Evolutionary conservation across 2,797 vertebrate genomes (phyloP).

Genomic region (Aselliscus stoliczkanus): DNA sequence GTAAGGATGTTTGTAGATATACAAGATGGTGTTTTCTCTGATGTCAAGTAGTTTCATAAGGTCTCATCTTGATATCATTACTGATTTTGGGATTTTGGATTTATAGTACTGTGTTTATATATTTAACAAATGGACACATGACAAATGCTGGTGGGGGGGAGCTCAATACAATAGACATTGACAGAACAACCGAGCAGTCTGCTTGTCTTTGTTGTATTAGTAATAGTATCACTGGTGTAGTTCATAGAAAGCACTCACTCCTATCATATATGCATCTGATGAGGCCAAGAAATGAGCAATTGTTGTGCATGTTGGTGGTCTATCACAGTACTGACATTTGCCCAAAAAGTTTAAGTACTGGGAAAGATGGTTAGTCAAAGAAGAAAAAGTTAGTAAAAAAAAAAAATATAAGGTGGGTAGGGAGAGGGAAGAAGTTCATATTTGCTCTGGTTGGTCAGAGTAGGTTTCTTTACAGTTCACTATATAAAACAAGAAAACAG

Average conservation of each 20-base stretch:
- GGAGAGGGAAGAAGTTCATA: background rate
- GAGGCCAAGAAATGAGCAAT: background rate
- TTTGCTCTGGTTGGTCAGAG: background rate
- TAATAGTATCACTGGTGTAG: background rate
- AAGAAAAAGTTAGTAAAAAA: background rate
- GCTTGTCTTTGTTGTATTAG: background rate
- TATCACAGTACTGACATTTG: background rate
- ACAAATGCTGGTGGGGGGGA: background rate
- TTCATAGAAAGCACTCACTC: background rate
- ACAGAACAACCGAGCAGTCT: background rate
- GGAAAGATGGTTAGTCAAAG: background rate
- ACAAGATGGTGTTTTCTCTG: background rate
- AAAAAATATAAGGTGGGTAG: background rate
- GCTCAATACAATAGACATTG: background rate
- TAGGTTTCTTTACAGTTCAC: background rate
- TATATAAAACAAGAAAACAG: background rate
- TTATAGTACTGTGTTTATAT: background rate
- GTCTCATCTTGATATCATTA: background rate
- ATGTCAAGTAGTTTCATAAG: background rate
- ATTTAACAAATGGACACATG: background rate
- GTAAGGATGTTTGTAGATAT: background rate
- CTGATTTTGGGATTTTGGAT: background rate
- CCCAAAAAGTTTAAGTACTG: background rate
- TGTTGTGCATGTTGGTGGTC: rapidly evolving
- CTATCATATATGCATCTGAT: background rate